These are phyloP conservation scores for Latheticus oryzae DNA, from an alignment of 2,888 invertebrate genomes.

Conservation along the genomic window DNA sequence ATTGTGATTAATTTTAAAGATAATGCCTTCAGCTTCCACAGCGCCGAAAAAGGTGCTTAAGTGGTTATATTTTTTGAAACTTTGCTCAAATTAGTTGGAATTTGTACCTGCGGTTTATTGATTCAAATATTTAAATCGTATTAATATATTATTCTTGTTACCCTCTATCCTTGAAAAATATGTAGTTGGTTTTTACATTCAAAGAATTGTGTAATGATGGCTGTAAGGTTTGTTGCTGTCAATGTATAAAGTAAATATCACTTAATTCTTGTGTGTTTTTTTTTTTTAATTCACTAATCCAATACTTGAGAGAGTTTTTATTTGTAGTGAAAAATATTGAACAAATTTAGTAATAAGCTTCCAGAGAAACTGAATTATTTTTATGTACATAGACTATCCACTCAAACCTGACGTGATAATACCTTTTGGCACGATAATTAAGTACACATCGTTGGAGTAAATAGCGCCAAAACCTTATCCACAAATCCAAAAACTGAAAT, in stretches of 20 bases:
- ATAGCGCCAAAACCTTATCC: no score
- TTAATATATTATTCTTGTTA: background rate
- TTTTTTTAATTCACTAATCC: background rate
- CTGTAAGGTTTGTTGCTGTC: conserved; percentile 46
- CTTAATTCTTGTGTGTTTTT: background rate
- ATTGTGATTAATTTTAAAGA: conserved; percentile 86
- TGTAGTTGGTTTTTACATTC: conserved; percentile 13
- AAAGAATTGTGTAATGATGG: conserved; percentile 30
- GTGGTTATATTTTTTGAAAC: conserved; percentile 14
- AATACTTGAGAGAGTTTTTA: conserved; percentile 14
- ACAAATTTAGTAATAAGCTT: conserved; percentile 21
- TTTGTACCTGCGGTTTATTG: conserved; percentile 22
- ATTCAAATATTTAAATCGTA: conserved; percentile 1
- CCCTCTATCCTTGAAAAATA: no score
- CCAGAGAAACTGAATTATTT: conserved; percentile 11
- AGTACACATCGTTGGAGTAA: no score
- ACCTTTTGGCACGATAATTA: conserved; percentile 10
- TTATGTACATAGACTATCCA: no score
- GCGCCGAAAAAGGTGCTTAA: conserved; percentile 26
- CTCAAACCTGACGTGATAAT: no score
- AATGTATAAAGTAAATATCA: conserved; percentile 23
- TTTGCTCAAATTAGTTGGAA: conserved; percentile 22
- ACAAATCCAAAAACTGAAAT: no score
- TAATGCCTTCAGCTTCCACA: conserved; percentile 57
- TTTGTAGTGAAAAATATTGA: conserved; percentile 17